Evolutionary conservation across 2,113 vertebrate species (phyloP).

Genomic region (Carollia perspicillata): DNA sequence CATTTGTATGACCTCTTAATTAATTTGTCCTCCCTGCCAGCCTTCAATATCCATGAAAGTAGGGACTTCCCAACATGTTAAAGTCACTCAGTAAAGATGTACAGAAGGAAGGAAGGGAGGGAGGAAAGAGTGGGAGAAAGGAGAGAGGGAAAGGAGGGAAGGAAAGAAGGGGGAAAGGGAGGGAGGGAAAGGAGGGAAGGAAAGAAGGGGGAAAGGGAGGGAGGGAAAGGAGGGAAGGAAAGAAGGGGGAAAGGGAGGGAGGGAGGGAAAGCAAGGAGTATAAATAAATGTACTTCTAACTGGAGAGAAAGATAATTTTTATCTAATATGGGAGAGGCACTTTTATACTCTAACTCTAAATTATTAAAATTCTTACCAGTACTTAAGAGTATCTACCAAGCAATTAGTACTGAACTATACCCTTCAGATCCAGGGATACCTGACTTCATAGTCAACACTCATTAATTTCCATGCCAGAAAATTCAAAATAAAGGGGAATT

Average conservation of each 20-base stretch:
- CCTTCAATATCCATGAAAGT: background rate
- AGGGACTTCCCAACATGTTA: background rate
- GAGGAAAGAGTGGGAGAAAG: rapidly evolving
- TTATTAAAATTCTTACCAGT: background rate
- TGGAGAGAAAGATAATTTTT: background rate
- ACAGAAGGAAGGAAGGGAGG: background rate
- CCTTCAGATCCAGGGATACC: background rate
- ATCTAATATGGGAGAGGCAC: background rate
- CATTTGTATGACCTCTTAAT: background rate
- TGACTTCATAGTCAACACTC: background rate
- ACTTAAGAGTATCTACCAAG: background rate
- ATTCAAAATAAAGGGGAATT: background rate
- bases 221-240: no score
- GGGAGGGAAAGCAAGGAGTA: background rate
- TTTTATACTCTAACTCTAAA: background rate
- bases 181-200: background rate
- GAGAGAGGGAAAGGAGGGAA: no score
- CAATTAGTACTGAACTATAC: background rate
- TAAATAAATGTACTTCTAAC: background rate
- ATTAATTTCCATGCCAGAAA: background rate
- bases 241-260: background rate
- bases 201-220: rapidly evolving
- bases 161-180: rapidly evolving
- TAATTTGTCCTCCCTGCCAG: background rate
- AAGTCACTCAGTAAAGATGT: background rate